Percentiles rank a stretch among this genome's conserved stretches.
Evolutionary conservation across 1,140 invertebrate genomes (phyloP).

Genomic region (Chironomus tepperi): DNA sequence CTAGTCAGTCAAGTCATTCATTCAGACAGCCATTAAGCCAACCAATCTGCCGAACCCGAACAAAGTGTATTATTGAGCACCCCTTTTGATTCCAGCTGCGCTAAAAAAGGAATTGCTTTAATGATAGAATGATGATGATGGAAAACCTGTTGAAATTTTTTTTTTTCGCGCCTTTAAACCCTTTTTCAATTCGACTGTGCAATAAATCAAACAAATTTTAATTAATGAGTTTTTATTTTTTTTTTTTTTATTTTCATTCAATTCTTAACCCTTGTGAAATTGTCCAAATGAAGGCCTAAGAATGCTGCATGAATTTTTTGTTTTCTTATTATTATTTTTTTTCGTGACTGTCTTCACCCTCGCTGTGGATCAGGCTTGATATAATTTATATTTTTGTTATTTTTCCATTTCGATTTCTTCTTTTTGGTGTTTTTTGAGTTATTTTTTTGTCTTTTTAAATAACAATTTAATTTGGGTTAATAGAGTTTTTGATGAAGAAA

Average conservation of each 20-base stretch:
- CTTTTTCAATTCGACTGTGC: slow-evolving; percentile 13
- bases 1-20: too few species aligned
- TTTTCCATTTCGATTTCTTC: slow-evolving; percentile 5
- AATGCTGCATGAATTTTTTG: neutral
- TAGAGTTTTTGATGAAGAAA: too few species aligned
- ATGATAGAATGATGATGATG: neutral
- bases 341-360: neutral
- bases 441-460: too few species aligned
- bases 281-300: neutral
- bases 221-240: slow-evolving; percentile 15
- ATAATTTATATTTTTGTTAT: neutral
- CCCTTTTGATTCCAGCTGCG: too few species aligned
- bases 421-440: neutral
- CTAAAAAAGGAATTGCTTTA: too few species aligned
- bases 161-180: neutral
- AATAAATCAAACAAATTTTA: slow-evolving; percentile 24
- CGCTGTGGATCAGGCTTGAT: neutral
- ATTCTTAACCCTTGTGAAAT: neutral
- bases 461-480: too few species aligned
- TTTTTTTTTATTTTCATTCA: too few species aligned
- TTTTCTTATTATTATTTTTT: neutral
- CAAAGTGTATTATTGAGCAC: too few species aligned
- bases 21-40: too few species aligned
- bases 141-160: slow-evolving; percentile 12
- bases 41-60: too few species aligned